Conservation (phyloP, 1,140 invertebrate genomes). For the Nasonia giraulti region DNA sequence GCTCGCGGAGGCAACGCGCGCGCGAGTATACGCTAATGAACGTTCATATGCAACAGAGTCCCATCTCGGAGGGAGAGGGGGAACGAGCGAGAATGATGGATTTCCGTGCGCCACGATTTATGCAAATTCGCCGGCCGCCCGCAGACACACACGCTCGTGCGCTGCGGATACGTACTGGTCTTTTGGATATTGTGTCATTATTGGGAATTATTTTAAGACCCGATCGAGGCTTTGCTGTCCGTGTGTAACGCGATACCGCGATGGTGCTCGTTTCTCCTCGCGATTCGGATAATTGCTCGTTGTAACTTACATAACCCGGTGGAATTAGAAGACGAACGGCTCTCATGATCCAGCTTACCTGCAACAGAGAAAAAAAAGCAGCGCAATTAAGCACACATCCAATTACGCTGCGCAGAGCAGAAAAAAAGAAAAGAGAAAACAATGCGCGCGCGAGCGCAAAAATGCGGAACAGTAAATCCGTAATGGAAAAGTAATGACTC, state of each 20-base stretch:
- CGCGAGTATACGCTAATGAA: constrained; percentile 33
- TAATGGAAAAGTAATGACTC: not conserved
- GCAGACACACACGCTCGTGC: not conserved
- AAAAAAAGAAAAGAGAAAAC: not conserved
- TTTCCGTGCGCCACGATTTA: constrained; percentile 36
- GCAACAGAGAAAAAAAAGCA: constrained; percentile 27
- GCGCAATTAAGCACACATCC: not conserved
- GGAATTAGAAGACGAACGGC: not conserved
- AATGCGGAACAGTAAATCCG: not conserved
- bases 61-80: not conserved
- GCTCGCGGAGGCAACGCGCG: not conserved
- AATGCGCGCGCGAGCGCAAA: not conserved
- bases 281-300: not conserved
- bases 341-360: constrained; percentile 23
- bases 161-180: not conserved
- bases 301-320: constrained; percentile 7
- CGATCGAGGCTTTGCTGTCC: too few relatives aligned
- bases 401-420: not conserved
- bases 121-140: constrained; percentile 19
- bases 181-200: not conserved
- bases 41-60: not conserved
- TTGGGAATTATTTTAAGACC: not conserved
- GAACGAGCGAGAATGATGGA: constrained; percentile 22
- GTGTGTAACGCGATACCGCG: too few relatives aligned
- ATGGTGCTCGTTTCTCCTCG: too few relatives aligned